Conservation (phyloP, 2,888 invertebrate genomes). For the Vesta saturnalis region DNA sequence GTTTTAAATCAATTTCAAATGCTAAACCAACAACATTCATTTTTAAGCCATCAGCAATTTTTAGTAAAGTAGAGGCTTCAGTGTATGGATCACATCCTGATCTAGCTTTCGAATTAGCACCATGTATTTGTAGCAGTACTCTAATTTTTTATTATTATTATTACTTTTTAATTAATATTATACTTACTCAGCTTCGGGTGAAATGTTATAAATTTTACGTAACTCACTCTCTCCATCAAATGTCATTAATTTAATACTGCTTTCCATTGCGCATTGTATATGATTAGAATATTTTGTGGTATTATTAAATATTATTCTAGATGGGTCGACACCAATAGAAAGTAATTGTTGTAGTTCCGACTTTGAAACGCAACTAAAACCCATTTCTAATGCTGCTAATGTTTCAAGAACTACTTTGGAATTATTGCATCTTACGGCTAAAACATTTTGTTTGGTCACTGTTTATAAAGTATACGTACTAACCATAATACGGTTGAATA, state of each 20-base stretch:
- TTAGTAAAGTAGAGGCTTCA: conserved; percentile 79
- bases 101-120: conserved; percentile 76
- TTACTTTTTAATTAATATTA: too few species aligned
- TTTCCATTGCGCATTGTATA: conserved; percentile 81
- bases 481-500: conserved; percentile 92
- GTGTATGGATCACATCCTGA: conserved; percentile 87
- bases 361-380: conserved; percentile 98
- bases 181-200: conserved; percentile 82
- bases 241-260: conserved; percentile 84
- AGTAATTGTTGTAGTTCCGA: conserved; percentile 87
- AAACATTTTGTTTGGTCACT: not conserved
- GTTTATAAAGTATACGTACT: conserved; percentile 46
- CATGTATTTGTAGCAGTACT: not conserved
- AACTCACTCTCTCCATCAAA: conserved; percentile 95
- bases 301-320: conserved; percentile 93
- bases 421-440: conserved; percentile 97
- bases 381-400: conserved; percentile 86
- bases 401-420: conserved; percentile 82
- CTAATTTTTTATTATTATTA: not conserved
- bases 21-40: conserved; percentile 82
- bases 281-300: conserved; percentile 94
- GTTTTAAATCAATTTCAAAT: conserved; percentile 96
- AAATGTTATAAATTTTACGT: conserved; percentile 80
- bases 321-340: conserved; percentile 76
- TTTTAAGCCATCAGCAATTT: conserved; percentile 78